These are phyloP conservation scores for Enteromius argenteus DNA, from an alignment of 2,797 vertebrate genomes.

Conservation along the genomic window DNA sequence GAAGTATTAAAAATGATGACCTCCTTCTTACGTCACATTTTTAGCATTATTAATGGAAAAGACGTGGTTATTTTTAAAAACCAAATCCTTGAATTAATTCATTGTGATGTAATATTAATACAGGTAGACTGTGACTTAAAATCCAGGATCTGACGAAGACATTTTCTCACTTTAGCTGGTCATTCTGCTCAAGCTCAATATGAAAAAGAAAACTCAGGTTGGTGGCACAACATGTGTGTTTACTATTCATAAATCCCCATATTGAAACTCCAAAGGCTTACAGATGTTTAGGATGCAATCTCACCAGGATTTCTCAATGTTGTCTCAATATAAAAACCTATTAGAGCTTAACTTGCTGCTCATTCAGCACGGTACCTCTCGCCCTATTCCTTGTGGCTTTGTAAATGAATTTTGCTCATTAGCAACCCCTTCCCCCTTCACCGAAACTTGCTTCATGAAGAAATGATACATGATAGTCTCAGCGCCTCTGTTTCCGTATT, in stretches of 20 bases:
- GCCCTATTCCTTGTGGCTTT: slow-evolving; percentile 39
- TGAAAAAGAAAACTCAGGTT: background rate
- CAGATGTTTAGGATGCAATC: background rate
- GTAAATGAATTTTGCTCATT: slow-evolving; percentile 54
- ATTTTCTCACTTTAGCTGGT: background rate
- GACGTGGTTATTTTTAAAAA: slow-evolving; percentile 17
- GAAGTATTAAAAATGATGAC: background rate
- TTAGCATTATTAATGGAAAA: slow-evolving; percentile 28
- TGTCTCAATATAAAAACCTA: slow-evolving; percentile 26
- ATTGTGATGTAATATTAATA: slow-evolving; percentile 14
- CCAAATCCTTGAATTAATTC: slow-evolving; percentile 11
- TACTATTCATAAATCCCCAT: background rate
- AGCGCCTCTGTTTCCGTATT: background rate
- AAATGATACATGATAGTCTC: slow-evolving; percentile 37
- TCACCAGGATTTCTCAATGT: slow-evolving; percentile 7
- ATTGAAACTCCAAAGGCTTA: background rate
- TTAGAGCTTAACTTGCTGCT: slow-evolving; percentile 34
- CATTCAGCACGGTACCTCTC: background rate
- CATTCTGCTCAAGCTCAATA: background rate
- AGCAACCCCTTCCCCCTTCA: slow-evolving; percentile 33
- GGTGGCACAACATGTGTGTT: background rate
- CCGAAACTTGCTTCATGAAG: slow-evolving; percentile 7
- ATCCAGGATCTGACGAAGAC: background rate
- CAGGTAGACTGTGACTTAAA: background rate
- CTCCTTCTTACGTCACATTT: slow-evolving; percentile 16